phyloP scores from a whole-genome alignment of 1,140 invertebrate genomes.

The Nymphalis io region DNA sequence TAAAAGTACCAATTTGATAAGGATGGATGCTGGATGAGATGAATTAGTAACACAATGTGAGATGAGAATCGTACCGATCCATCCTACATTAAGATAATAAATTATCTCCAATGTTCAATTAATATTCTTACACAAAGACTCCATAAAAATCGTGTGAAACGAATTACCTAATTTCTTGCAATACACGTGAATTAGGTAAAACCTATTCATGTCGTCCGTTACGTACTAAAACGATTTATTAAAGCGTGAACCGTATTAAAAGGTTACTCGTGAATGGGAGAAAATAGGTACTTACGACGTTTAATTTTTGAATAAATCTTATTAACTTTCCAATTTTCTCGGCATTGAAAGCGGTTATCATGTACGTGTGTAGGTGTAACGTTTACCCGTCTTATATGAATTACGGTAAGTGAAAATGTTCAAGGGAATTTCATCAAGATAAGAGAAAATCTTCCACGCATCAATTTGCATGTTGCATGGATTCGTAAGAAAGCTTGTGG shows the following conservation, averaged over 20 bases:
- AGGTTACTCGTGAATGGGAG: constrained; percentile 50
- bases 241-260: constrained; percentile 58
- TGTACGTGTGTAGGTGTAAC: not conserved
- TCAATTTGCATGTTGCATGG: too few species aligned
- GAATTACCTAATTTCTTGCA: constrained; percentile 71
- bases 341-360: not conserved
- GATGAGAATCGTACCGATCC: constrained; percentile 25
- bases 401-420: too few species aligned
- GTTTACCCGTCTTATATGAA: too few species aligned
- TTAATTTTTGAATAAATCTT: constrained; percentile 16
- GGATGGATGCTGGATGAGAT: not conserved
- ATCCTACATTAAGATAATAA: constrained; percentile 30
- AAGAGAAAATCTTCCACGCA: too few species aligned
- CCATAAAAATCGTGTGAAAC: constrained; percentile 55
- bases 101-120: constrained; percentile 39
- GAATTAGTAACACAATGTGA: constrained; percentile 21
- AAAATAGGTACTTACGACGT: constrained; percentile 29
- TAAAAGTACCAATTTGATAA: not conserved
- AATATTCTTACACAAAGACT: constrained; percentile 50
- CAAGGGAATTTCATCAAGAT: too few species aligned
- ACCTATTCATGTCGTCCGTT: constrained; percentile 60
- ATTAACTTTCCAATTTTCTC: constrained; percentile 16
- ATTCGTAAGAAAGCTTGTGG: too few species aligned
- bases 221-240: constrained; percentile 63
- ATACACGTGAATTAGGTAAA: constrained; percentile 62